Evolutionary conservation across 2,113 vertebrate genomes (phyloP), one percentile per base, ranked within the genome.

Genomic region (Barbus barbus): DNA sequence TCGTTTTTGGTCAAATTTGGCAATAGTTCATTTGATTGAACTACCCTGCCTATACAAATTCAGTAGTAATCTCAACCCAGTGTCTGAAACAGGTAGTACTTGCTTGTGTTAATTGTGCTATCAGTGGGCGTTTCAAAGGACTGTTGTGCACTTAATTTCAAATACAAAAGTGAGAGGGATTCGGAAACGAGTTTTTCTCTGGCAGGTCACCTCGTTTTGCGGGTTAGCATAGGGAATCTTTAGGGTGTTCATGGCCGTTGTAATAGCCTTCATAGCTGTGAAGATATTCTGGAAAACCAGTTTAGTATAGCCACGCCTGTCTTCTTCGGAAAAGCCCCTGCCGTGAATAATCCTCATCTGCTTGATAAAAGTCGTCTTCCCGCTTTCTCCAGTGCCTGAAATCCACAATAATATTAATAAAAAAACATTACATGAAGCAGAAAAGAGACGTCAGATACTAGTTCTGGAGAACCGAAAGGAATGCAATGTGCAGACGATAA

Each of bases 271-370:
- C 63, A 96, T 91, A 82, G 94, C 94, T 1, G 91, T 92, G 56
- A 96, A 94, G 86, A 97, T 95, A 88, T 98, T 98, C 91, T 97
- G 96, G 86, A 93, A 96, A 85, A 98, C 93, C 1, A 96, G 93
- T n/a, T 92, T 94, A 58, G 93, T 77, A 14, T 96, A 98, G 36
- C 88, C 86, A 77, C 85, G 94, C 26, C 96, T 93, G 5, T 97
- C 96, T 9, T 96, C 95, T 67, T 96, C 96, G 0, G 96, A 95
- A 89, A 94, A 98, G 77, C 96, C 97, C 0, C 92, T 89, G 0
- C 96, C 97, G 0, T 98, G 96, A 88, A 98, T 97, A 88, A 97
- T 97, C 11, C 95, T 93, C 96, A 98, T 96, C 88, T 98, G 97
- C 73, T 97, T 95, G 89, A 98, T 96, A 91, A 97, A 98, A 0